A percentile compares a stretch with the other conserved stretches of the same genome.
Evolutionary conservation across 2,797 vertebrate species (phyloP).

Genomic region (Allobates femoralis): DNA sequence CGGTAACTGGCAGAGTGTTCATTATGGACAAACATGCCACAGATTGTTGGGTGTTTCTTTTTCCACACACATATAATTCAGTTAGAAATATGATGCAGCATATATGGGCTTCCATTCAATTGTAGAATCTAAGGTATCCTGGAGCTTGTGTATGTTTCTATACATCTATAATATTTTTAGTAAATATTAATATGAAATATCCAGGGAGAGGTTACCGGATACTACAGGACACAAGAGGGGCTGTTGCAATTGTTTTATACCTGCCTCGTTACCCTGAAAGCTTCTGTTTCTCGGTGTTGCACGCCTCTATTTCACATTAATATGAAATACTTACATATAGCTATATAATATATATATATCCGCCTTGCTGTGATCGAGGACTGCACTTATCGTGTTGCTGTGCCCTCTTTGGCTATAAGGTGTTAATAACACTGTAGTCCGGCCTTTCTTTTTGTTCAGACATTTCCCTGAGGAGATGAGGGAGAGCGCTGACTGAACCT

Average conservation of each 20-base stretch:
- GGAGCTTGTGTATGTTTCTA: background rate
- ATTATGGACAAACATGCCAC: constrained; percentile 20
- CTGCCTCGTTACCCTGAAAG: too few relatives aligned
- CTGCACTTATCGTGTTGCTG: background rate
- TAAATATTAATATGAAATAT: too few relatives aligned
- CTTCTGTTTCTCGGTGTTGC: too few relatives aligned
- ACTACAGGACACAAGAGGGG: too few relatives aligned
- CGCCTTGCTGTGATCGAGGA: background rate
- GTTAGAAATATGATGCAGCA: background rate
- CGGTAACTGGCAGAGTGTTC: constrained; percentile 6
- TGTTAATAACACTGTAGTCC: constrained; percentile 46
- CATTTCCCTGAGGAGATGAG: constrained; percentile 48
- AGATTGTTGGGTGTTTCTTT: background rate
- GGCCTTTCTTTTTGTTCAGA: constrained; percentile 41
- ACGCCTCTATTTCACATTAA: too few relatives aligned
- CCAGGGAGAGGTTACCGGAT: too few relatives aligned
- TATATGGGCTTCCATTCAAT: background rate
- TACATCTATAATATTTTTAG: too few relatives aligned
- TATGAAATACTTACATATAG: too few relatives aligned
- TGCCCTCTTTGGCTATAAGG: constrained; percentile 16
- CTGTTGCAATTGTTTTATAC: too few relatives aligned
- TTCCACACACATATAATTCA: background rate
- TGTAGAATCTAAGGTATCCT: background rate
- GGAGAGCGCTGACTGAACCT: constrained; percentile 53
- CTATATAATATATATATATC: too few relatives aligned